Evolutionary conservation across 2,797 vertebrate genomes (phyloP), one percentile per base, ranked within the genome.

Genomic region (Gallinago solitaria): DNA sequence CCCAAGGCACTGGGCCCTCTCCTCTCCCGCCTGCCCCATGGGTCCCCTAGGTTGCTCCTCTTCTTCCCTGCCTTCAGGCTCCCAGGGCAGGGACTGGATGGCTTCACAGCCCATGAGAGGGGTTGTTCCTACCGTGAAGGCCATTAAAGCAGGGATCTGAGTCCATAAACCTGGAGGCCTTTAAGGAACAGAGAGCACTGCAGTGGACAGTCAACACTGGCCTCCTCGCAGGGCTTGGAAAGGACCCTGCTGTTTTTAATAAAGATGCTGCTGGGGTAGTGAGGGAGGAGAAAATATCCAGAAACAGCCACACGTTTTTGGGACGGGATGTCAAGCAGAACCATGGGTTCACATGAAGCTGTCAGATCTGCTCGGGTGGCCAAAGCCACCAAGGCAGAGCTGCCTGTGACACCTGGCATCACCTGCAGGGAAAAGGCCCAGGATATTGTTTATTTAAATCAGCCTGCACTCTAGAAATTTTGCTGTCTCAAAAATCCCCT

Each of bases 281-380:
- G 35, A 41, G n/a, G 16, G 56, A 77, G 35, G 12, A 81, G 28
- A 28, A 75, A 61, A 33, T 1, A 1, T 10, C 39, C 48, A 71
- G 32, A 63, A 89, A 15, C 16, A 67, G 75, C 24, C 32, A 12
- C 11, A 23, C 7, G 8, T 10, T 23, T 54, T 39, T 0, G 0
- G 56, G 57, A 39, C 0, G 1, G 51, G 80, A 59, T 20, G 25
- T 17, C 14, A 47, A 35, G n/a, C 33, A 45, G n/a, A 73, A 45
- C 28, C 2, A 1, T 11, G 5, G n/a, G 37, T 24, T 81, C 41
- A 5, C 39, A 17, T 2, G 70, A 70, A 59, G 69, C 60, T 80
- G 39, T 11, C 1, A 1, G 54, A 83, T 16, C 21, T 0, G 0
- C 64, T 67, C 67, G 33, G 37, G 28, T 2, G 5, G 24, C 59